Base-by-base conservation (phyloP, 2,888 invertebrate genomes). In the Drosophila buzzatii region DNA sequence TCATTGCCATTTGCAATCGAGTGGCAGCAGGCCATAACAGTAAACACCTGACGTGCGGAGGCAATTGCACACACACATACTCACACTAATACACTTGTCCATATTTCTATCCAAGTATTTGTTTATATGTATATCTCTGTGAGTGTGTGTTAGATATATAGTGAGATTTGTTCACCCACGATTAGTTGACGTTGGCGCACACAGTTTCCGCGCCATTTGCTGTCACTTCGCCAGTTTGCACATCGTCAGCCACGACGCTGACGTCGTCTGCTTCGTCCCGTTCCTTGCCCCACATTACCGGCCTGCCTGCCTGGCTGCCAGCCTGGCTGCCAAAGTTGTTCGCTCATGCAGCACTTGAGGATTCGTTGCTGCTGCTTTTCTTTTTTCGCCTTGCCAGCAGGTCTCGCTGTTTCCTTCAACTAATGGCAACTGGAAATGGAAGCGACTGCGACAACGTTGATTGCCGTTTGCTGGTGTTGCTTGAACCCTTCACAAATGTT, bases 211-310 rank as follows among this genome's bases (percentile, higher is more conserved):
- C 90, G 89, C 89, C 89, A 91, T 91, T 91, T 91, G 89, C 84
- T 91, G 91, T 84, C 91, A 91, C 85, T 91, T 91, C 81, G 84
- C 85, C 85, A 91, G 91, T 91, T 91, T 85, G 87, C 92, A 91
- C 91, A 91, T 91, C 87, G 85, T 90, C 89, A 78, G 84, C 72
- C 75, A 64, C 81, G 69, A 77, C 79, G 85, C 62, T 61, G 73
- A 55, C 58, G 59, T 69, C 79, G 65, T 45, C 59, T 45, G 23
- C 61, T 45, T 23, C 45, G 45, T 23, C 23, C 45, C 16, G 45
- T 8, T 14, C 14, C 45, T 35, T 53, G 20, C 53, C 57, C 35
- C 31, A n/a, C 55, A 16, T 27, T 41, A 12, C 4, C 12, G 10
- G 35, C 35, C 8, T 8, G 23, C 23, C 23, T 23, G n/a, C 14